A percentile compares a stretch with the other conserved stretches of the same genome.
phyloP scores from a whole-genome alignment of 2,113 vertebrate species.

The Seriola aureovittata region DNA sequence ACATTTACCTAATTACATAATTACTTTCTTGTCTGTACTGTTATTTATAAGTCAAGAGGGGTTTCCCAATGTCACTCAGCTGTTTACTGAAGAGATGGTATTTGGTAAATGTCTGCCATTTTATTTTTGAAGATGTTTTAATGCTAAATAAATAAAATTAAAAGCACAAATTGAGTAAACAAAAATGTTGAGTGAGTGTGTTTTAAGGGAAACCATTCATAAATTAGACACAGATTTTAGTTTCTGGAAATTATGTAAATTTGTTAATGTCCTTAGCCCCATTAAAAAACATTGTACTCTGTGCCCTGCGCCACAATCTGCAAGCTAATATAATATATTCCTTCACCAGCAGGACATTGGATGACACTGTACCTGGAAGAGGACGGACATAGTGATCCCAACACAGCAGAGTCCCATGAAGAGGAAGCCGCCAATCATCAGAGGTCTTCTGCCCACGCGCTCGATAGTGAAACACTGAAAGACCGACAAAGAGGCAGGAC shows the following conservation, averaged over 20 bases:
- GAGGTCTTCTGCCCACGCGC: slow-evolving; percentile 87
- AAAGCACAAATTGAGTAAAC: background rate
- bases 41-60: background rate
- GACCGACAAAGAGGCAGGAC: background rate
- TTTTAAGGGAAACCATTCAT: background rate
- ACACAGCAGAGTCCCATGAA: slow-evolving; percentile 90
- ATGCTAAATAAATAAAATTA: background rate
- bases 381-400: slow-evolving; percentile 88
- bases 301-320: background rate
- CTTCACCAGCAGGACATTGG: background rate
- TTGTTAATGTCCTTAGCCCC: background rate
- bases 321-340: slow-evolving; percentile 21
- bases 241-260: slow-evolving; percentile 13
- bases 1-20: slow-evolving; percentile 7
- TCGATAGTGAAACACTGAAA: slow-evolving; percentile 91
- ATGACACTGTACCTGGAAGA: slow-evolving; percentile 86
- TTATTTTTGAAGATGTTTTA: background rate
- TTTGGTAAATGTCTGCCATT: background rate
- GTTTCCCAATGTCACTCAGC: background rate
- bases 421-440: slow-evolving; percentile 90
- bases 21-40: background rate
- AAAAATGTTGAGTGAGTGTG: background rate
- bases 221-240: background rate
- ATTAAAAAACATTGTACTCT: background rate
- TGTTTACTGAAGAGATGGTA: background rate